phyloP scores from a whole-genome alignment of 2,888 invertebrate species.

The Thecocarcelia acutangulata region DNA sequence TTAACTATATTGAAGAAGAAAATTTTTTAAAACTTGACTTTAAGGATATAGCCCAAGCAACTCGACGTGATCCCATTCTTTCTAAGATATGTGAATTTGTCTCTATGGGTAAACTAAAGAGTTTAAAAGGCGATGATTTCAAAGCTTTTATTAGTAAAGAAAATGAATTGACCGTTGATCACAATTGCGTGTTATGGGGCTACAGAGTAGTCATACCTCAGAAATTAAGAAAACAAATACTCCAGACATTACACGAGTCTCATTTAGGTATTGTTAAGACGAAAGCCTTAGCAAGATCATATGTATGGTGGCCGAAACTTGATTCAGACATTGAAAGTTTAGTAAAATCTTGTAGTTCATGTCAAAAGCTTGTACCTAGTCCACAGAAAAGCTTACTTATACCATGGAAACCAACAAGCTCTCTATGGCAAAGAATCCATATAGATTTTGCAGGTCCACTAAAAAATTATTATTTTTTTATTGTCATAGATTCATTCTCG shows the following conservation, averaged over 20 bases:
- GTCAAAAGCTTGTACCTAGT: background rate
- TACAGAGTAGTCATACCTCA: conserved; percentile 48
- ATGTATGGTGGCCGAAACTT: conserved; percentile 65
- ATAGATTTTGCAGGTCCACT: too few species aligned
- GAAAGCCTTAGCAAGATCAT: background rate
- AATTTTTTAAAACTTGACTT: conserved; percentile 19
- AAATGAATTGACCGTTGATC: conserved; percentile 21
- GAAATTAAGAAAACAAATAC: conserved; percentile 18
- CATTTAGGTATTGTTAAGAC: conserved; percentile 55
- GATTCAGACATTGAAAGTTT: background rate
- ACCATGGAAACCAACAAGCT: background rate
- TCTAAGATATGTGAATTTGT: conserved; percentile 41
- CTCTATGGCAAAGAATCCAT: background rate
- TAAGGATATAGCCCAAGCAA: conserved; percentile 5
- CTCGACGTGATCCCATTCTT: conserved; percentile 45
- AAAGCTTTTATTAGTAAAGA: conserved; percentile 1
- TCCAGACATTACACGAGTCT: conserved; percentile 30
- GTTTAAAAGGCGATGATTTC: conserved; percentile 13
- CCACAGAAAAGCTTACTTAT: background rate
- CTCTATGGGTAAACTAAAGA: background rate
- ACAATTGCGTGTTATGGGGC: conserved; percentile 38
- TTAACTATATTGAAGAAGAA: conserved; percentile 17
- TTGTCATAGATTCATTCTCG: background rate
- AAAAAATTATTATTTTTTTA: background rate
- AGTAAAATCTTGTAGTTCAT: background rate